Conservation (phyloP, 2,113 vertebrate genomes). For the Gallinago media region DNA sequence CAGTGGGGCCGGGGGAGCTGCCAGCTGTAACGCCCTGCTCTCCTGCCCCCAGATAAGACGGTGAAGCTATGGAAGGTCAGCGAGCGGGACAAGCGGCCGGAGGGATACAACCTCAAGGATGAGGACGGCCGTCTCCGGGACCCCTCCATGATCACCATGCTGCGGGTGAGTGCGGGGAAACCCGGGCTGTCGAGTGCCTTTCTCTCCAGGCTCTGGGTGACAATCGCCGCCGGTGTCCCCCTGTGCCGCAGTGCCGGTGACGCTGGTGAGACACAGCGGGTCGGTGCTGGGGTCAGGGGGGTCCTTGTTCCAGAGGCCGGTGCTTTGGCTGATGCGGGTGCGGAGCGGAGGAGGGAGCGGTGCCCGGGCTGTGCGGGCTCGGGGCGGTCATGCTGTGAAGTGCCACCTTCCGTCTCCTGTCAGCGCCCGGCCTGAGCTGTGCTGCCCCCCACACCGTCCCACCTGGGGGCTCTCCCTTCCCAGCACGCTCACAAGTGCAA, state of each 20-base stretch:
- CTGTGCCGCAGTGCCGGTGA: fast-evolving
- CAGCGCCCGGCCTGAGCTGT: fast-evolving
- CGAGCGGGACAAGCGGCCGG: constrained; percentile 95
- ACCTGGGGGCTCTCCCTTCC: background rate
- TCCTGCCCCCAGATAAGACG: constrained; percentile 88
- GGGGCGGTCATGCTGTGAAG: fast-evolving
- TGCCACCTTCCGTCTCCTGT: fast-evolving
- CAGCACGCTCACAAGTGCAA: fast-evolving
- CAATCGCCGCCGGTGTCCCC: fast-evolving
- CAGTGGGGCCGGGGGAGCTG: fast-evolving
- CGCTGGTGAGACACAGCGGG: fast-evolving
- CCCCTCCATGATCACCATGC: constrained; percentile 93
- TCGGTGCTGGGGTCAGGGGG: fast-evolving
- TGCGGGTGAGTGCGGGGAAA: constrained; percentile 82
- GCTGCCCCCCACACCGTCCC: fast-evolving
- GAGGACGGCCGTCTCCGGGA: constrained; percentile 95
- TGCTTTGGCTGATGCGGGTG: background rate
- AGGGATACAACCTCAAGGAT: constrained; percentile 98
- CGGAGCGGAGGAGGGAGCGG: fast-evolving
- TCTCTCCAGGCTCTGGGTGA: fast-evolving
- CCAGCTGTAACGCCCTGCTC: fast-evolving
- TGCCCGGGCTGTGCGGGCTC: fast-evolving
- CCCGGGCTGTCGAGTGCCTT: fast-evolving
- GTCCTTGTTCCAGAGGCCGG: fast-evolving
- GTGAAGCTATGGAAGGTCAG: constrained; percentile 99